Base-by-base conservation (phyloP, 2,797 vertebrate species). In the Iguana delicatissima region DNA sequence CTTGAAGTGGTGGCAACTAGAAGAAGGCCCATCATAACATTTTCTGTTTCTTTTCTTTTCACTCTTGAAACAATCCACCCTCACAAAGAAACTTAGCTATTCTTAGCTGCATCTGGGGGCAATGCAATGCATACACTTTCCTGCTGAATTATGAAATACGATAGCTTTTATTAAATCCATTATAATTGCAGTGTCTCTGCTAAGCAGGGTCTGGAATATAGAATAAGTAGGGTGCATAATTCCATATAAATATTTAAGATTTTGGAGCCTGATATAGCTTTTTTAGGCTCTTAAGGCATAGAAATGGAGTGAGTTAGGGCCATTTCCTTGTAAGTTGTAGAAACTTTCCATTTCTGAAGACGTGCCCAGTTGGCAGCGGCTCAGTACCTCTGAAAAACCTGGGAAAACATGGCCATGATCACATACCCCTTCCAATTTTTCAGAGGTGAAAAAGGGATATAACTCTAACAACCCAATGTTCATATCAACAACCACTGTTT, bases 161-260 rank as follows among this genome's bases (percentile, higher is more conserved):
- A 93, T 93, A 93, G 93, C 94, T 94, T 96, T 97, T 96, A 96
- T 95, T 94, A 96, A 96, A 96, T 96, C 96, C 93, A 94, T 96
- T 96, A 96, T 95, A 82, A 91, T 96, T 93, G 95, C 91, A 93
- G 95, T 86, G 93, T 91, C 93, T 95, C 96, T 91, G 92, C 92
- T 95, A 93, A 94, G 95, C 94, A 92, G 93, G 92, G 94, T 95
- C 96, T 96, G 94, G 95, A 96, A 96, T 97, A 97, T 95, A 96
- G 95, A 97, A 97, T 97, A 97, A 97, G 92, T 96, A 97, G 96
- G 97, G 96, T 96, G 96, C 95, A 96, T 97, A 97, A 94, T 96
- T 96, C 94, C 95, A 96, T 96, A 97, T 97, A 97, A 97, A 98
- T 97, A 98, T 97, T 97, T 97, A 96, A 97, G 97, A 93, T 95